These are phyloP conservation scores for Physeter macrocephalus DNA, from an alignment of 2,113 vertebrate genomes.

Conservation along the genomic window DNA sequence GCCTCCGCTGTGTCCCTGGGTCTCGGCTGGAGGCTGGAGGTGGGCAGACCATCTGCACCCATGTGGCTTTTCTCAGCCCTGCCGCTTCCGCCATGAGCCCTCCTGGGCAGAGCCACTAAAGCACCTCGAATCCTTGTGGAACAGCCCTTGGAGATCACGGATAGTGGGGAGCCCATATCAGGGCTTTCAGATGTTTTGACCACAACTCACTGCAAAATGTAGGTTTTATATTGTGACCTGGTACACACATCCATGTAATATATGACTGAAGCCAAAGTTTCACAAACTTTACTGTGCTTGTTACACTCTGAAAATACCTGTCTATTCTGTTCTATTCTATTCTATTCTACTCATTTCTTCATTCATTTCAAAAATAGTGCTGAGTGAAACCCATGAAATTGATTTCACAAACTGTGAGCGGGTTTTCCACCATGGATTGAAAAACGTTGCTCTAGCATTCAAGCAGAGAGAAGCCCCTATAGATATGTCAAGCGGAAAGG, in stretches of 20 bases:
- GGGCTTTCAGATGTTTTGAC: neutral
- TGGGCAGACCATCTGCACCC: neutral
- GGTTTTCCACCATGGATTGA: neutral
- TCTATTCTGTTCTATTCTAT: neutral
- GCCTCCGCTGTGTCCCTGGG: neutral
- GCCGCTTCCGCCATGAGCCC: too few species aligned
- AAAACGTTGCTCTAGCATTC: neutral
- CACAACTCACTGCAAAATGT: neutral
- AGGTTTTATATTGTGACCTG: neutral
- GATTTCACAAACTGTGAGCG: neutral
- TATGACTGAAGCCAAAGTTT: neutral
- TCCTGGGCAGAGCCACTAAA: neutral
- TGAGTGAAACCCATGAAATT: neutral
- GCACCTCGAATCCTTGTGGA: neutral
- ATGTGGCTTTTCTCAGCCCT: neutral
- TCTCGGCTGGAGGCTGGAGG: slow-evolving; percentile 32
- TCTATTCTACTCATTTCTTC: neutral
- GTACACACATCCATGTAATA: fast-evolving
- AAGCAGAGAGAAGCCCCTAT: neutral
- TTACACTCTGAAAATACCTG: neutral
- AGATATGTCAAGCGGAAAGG: neutral
- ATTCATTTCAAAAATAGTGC: neutral
- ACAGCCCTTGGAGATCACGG: neutral
- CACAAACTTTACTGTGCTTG: neutral
- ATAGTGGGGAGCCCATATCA: neutral